These are phyloP conservation scores for Heliconius sara DNA, from an alignment of 2,888 invertebrate species.

Conservation along the genomic window DNA sequence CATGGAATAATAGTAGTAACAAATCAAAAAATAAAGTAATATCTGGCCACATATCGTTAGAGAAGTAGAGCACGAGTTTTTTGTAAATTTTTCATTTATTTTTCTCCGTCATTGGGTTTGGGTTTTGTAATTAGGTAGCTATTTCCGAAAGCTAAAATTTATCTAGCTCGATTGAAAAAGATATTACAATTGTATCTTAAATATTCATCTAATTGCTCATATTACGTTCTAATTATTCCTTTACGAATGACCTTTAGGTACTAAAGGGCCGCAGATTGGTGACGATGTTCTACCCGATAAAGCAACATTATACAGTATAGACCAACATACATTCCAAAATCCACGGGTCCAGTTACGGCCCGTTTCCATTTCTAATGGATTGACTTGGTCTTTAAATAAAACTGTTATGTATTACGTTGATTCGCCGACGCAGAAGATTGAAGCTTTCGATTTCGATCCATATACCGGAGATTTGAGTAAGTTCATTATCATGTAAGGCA, in stretches of 20 bases:
- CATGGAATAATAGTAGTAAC: no score
- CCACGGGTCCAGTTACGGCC: conserved; percentile 64
- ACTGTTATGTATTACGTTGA: conserved; percentile 89
- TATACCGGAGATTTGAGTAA: conserved; percentile 62
- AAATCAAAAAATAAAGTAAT: no score
- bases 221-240: background rate
- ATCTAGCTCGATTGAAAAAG: no score
- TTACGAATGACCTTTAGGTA: conserved; percentile 70
- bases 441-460: conserved; percentile 87
- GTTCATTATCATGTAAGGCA: background rate
- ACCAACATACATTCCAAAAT: conserved; percentile 56
- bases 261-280: conserved; percentile 84
- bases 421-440: conserved; percentile 85
- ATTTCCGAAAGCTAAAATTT: no score
- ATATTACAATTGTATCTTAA: no score
- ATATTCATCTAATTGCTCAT: no score
- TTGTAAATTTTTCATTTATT: no score
- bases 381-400: conserved; percentile 88
- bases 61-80: no score
- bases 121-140: no score
- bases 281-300: conserved; percentile 77
- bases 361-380: conserved; percentile 88
- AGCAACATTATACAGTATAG: conserved; percentile 83
- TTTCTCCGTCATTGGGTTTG: no score
- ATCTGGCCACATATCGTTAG: no score